These are phyloP conservation scores for Chaunax sp. DNA, from an alignment of 2,797 vertebrate species.

Conservation along the genomic window DNA sequence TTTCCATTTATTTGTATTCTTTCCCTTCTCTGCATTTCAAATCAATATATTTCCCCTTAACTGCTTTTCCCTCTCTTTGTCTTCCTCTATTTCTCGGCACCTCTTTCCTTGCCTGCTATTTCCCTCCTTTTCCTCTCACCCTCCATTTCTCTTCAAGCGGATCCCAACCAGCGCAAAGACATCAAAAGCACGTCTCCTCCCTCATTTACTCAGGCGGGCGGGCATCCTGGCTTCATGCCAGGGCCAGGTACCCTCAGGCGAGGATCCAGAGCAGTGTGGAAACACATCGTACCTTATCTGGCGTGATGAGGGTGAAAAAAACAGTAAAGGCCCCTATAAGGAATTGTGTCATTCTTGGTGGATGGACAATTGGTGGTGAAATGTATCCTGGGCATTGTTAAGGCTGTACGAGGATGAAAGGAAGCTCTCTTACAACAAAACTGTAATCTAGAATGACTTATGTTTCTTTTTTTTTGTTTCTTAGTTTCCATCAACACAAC, in stretches of 20 bases:
- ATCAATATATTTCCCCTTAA: conserved; percentile 60
- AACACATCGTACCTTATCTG: conserved; percentile 49
- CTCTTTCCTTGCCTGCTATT: conserved; percentile 37
- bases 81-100: conserved; percentile 27
- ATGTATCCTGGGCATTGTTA: conserved; percentile 13
- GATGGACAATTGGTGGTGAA: conserved; percentile 27
- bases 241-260: conserved; percentile 68
- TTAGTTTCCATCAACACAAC: conserved; percentile 45
- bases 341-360: conserved; percentile 45
- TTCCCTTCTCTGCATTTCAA: conserved; percentile 48
- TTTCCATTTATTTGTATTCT: conserved; percentile 66
- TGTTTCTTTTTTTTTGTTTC: conserved; percentile 32
- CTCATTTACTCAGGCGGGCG: conserved; percentile 30
- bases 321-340: conserved; percentile 37
- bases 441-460: conserved; percentile 55
- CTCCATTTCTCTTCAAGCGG: conserved; percentile 31
- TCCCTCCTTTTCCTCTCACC: conserved; percentile 17
- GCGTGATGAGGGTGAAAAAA: conserved; percentile 23
- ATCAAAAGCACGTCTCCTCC: conserved; percentile 62
- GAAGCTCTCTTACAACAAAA: conserved; percentile 24
- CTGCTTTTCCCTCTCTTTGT: conserved; percentile 14
- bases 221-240: conserved; percentile 50
- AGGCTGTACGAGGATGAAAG: neutral
- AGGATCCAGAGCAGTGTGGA: conserved; percentile 37
- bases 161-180: conserved; percentile 52